These are phyloP conservation scores for Pocillopora verrucosa DNA, from an alignment of 64 coral and sea anemone genomes.

Conservation along the genomic window DNA sequence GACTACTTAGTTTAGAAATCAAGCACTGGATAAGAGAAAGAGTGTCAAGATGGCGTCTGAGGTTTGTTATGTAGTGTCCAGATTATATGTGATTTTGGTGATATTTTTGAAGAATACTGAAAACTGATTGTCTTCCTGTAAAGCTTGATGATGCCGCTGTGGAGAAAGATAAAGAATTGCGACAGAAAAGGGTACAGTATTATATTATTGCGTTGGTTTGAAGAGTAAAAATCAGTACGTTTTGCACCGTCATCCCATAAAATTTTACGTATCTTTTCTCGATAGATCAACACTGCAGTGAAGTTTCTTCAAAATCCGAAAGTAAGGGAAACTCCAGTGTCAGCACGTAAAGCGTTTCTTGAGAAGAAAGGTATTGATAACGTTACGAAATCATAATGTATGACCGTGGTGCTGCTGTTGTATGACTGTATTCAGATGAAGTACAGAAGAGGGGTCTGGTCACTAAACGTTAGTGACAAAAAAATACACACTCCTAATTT, in stretches of 20 bases:
- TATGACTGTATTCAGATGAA: background rate
- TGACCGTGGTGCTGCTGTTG: background rate
- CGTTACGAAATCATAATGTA: too few species aligned
- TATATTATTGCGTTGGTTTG: background rate
- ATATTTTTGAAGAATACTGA: background rate
- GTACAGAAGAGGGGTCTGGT: too few species aligned
- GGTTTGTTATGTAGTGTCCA: background rate
- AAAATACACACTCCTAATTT: background rate
- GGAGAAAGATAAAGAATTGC: conserved; percentile 49
- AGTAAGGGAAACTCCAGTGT: conserved; percentile 81
- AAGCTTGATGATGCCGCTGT: conserved; percentile 23
- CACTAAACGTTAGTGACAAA: background rate
- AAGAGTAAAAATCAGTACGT: background rate
- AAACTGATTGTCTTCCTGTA: background rate
- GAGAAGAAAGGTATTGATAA: conserved; percentile 78
- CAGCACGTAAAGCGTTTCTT: conserved; percentile 76
- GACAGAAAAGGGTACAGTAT: conserved; percentile 52
- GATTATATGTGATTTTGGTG: background rate
- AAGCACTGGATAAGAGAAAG: background rate
- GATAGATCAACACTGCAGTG: conserved; percentile 90
- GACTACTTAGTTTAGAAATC: background rate
- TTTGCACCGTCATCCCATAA: background rate
- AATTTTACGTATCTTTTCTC: background rate
- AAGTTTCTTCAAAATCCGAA: conserved; percentile 94
- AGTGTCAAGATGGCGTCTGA: conserved; percentile 17